Evolutionary conservation across 1,140 invertebrate genomes (phyloP).

Genomic region (Leptestheria dahalacensis): DNA sequence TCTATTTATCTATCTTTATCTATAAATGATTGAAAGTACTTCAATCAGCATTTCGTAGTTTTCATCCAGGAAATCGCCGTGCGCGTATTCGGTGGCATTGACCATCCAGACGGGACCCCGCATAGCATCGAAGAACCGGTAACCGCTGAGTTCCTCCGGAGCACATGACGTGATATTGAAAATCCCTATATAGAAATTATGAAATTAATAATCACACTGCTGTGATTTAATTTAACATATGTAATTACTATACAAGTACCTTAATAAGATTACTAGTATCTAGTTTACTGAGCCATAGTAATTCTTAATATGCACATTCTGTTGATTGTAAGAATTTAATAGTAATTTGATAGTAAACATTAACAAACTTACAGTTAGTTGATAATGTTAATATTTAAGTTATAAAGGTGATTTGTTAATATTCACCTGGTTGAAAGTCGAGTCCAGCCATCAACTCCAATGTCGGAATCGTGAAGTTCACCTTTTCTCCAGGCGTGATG

Average conservation of each 20-base stretch:
- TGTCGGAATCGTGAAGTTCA: conserved; percentile 22
- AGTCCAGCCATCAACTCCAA: conserved; percentile 19
- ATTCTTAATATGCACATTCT: too few species aligned
- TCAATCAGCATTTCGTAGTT: conserved; percentile 12
- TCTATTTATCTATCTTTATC: too few species aligned
- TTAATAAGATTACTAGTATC: not conserved
- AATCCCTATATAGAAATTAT: not conserved
- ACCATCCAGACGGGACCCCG: conserved; percentile 19
- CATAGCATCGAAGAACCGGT: conserved; percentile 21
- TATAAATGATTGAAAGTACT: too few species aligned
- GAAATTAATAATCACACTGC: not conserved
- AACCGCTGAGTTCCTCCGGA: conserved; percentile 18
- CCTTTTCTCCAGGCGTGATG: conserved; percentile 19
- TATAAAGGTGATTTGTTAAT: not conserved
- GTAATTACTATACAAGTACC: too few species aligned
- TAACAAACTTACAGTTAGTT: too few species aligned
- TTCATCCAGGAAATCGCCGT: conserved; percentile 20
- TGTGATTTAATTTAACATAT: too few species aligned
- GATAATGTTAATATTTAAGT: not conserved
- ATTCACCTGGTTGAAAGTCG: conserved; percentile 16
- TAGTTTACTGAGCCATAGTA: not conserved
- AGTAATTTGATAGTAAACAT: too few species aligned
- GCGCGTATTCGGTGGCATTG: conserved; percentile 21
- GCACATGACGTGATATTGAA: conserved; percentile 16
- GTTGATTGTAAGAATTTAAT: too few species aligned